Percentiles rank a stretch among this genome's conserved stretches.
Evolutionary conservation across 2,888 invertebrate genomes (phyloP).

Genomic region (Hypselothyrea guttata): DNA sequence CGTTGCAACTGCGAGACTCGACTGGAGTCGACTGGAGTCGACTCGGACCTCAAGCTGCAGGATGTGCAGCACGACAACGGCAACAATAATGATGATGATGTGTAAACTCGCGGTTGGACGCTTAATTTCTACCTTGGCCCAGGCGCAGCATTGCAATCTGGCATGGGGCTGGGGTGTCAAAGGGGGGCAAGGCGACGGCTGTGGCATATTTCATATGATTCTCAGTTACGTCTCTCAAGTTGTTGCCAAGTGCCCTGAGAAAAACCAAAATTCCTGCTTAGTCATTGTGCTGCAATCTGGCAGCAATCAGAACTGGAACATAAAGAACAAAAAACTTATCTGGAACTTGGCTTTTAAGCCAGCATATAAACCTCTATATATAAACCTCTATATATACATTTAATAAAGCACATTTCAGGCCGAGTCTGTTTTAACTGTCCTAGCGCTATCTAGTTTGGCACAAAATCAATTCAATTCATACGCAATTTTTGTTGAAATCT

Average conservation of each 20-base stretch:
- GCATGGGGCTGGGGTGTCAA: constrained; percentile 16
- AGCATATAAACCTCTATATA: no score
- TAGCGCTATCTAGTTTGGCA: no score
- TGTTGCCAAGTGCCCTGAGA: constrained; percentile 40
- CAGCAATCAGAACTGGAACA: constrained; percentile 42
- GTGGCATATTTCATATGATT: neutral
- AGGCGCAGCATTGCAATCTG: constrained; percentile 34
- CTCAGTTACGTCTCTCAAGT: constrained; percentile 1
- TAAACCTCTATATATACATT: no score
- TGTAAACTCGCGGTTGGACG: constrained; percentile 76
- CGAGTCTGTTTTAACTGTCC: no score
- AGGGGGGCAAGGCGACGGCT: neutral
- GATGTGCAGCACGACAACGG: constrained; percentile 62
- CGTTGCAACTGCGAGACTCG: constrained; percentile 64
- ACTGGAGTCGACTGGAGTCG: neutral
- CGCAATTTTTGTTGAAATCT: constrained; percentile 67
- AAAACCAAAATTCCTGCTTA: constrained; percentile 28
- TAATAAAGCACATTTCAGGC: no score
- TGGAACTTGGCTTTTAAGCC: constrained; percentile 8
- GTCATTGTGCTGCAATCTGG: constrained; percentile 28
- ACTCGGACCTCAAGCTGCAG: constrained; percentile 34
- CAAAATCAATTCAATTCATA: constrained; percentile 74
- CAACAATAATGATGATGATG: constrained; percentile 77
- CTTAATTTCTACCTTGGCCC: constrained; percentile 74
- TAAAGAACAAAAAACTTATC: constrained; percentile 21